Base-by-base conservation (phyloP, 2,888 invertebrate genomes). In the Agrypnus murinus region DNA sequence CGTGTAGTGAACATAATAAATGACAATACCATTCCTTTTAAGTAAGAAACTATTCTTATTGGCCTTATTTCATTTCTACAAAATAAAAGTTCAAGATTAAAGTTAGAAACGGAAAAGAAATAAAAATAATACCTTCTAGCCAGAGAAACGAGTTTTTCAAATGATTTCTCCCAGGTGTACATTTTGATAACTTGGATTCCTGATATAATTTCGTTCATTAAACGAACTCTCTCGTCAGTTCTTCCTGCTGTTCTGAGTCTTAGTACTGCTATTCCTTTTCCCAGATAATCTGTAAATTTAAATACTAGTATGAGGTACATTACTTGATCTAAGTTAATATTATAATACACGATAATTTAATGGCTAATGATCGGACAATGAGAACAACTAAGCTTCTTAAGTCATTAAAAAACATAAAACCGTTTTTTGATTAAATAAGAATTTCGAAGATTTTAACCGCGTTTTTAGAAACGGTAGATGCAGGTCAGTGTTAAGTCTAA, bases 161-260 rank as follows among this genome's bases (percentile, higher is more conserved):
- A 97, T 0, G 96, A 94, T 79, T 91, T 91, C 82, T 98, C 98
- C 94, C 97, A 98, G 0, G 96, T 94, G 81, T 97, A 98, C 97
- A 98, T 97, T 87, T 98, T 98, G 75, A 98, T 95, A 0, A 97
- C 95, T 86, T 95, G 91, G 82, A 96, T 94, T 1, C 96, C 97
- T 78, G 91, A 90, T 36, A 97, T 91, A 46, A 95, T 93, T 86
- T 96, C 97, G 81, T 94, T 95, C 95, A 97, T 97, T 0, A 97
- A 84, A 31, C 94, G 88, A 0, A 98, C 93, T 3, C 98, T 86
- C 77, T 94, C 90, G 85, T 98, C 97, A 0, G 97, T 96, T 62
- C 93, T 88, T 38, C 91, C 84, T 0, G 97, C 95, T 0, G 95
- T 94, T 81, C 92, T 90, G 76, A 95, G 82, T 40, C 95, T 90